Evolutionary conservation across 2,888 invertebrate genomes (phyloP).

Genomic region (Mayetiola destructor): DNA sequence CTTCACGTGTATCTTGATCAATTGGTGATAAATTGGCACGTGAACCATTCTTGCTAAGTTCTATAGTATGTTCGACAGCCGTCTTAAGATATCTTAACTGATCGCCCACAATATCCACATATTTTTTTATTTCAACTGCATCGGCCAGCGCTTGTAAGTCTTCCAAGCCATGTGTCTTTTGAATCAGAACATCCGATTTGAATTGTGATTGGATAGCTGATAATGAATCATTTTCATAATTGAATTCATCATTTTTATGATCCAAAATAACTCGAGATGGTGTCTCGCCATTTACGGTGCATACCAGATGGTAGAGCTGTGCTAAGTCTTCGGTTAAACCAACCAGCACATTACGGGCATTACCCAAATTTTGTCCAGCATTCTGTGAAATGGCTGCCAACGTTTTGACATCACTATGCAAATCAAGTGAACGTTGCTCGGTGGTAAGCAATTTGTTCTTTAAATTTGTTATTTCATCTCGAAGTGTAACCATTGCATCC

Average conservation of each 20-base stretch:
- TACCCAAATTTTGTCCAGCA: conserved; percentile 46
- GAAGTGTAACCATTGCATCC: conserved; percentile 51
- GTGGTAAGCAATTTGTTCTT: conserved; percentile 53
- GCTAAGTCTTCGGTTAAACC: conserved; percentile 85
- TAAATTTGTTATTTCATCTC: conserved; percentile 58
- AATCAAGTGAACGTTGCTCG: conserved; percentile 54
- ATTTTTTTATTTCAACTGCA: conserved; percentile 68
- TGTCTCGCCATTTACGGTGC: conserved; percentile 90
- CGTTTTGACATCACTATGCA: conserved; percentile 56
- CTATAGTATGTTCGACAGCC: conserved; percentile 82
- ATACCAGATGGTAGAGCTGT: conserved; percentile 92
- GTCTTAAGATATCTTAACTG: conserved; percentile 79
- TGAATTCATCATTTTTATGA: conserved; percentile 54
- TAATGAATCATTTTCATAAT: conserved; percentile 35
- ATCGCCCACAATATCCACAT: conserved; percentile 83
- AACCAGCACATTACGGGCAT: conserved; percentile 68
- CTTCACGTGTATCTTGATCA: conserved; percentile 55
- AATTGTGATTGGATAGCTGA: conserved; percentile 36
- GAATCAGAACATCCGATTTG: conserved; percentile 33
- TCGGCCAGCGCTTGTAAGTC: conserved; percentile 68
- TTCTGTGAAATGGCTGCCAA: conserved; percentile 58
- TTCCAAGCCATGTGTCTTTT: conserved; percentile 36
- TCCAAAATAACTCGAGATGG: conserved; percentile 77
- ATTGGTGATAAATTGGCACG: conserved; percentile 34
- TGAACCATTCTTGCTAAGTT: conserved; percentile 43